Conservation (phyloP, 2,888 invertebrate species). For the Pachycephus smyrnensis region DNA sequence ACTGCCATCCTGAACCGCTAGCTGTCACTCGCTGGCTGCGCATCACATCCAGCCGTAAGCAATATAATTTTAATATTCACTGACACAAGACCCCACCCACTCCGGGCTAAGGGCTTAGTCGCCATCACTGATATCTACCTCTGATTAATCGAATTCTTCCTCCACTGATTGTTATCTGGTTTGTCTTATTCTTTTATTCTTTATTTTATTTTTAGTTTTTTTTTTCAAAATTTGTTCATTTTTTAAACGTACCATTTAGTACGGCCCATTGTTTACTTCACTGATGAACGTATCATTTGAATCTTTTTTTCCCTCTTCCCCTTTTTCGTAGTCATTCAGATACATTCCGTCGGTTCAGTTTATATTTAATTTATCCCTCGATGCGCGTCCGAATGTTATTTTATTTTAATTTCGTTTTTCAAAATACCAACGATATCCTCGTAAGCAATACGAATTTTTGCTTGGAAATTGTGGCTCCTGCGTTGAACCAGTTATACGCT, state of each 20-base stretch:
- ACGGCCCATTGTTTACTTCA: background rate
- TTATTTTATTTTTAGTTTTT: background rate
- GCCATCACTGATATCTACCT: slow-evolving; percentile 35
- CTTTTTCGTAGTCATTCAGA: background rate
- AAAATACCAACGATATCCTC: background rate
- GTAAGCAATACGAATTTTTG: background rate
- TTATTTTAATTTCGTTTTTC: background rate
- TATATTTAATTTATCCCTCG: background rate
- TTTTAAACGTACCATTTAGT: background rate
- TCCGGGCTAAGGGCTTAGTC: slow-evolving; percentile 61
- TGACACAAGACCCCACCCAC: slow-evolving; percentile 66
- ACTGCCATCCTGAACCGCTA: slow-evolving; percentile 64
- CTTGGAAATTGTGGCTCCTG: background rate
- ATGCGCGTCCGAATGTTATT: background rate
- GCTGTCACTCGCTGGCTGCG: slow-evolving; percentile 65
- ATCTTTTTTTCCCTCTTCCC: background rate
- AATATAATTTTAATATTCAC: slow-evolving; percentile 67
- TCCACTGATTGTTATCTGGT: background rate
- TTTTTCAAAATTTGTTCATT: background rate
- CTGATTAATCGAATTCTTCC: slow-evolving; percentile 10
- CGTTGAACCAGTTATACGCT: background rate
- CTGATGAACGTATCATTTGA: background rate
- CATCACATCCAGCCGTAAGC: slow-evolving; percentile 64
- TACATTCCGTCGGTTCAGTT: background rate
- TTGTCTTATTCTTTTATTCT: background rate